These are phyloP conservation scores for Strix occidentalis DNA, from an alignment of 2,797 vertebrate genomes.

Conservation along the genomic window DNA sequence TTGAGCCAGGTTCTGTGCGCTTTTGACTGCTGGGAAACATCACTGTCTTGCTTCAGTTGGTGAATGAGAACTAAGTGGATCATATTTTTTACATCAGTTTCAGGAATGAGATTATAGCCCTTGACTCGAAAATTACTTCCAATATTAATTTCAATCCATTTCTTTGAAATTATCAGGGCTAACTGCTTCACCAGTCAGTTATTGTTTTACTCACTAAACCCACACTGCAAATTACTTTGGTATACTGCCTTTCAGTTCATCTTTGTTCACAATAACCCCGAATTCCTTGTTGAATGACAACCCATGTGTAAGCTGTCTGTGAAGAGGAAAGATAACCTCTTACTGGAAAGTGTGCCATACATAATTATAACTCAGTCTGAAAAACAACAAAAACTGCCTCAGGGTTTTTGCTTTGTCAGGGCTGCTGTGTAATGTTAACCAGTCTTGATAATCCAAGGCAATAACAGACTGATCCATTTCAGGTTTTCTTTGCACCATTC, in stretches of 20 bases:
- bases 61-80: background rate
- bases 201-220: background rate
- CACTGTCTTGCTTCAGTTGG: background rate
- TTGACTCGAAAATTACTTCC: background rate
- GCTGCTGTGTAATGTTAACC: background rate
- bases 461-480: background rate
- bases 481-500: background rate
- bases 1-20: background rate
- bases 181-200: background rate
- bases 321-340: background rate
- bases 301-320: background rate
- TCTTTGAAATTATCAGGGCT: background rate
- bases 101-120: background rate
- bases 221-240: background rate
- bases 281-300: slow-evolving; percentile 17
- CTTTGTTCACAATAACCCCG: background rate
- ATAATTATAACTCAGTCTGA: slow-evolving; percentile 16
- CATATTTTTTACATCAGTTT: background rate
- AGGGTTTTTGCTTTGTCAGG: background rate
- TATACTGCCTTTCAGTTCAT: background rate
- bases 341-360: slow-evolving; percentile 21
- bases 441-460: background rate
- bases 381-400: background rate
- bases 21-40: background rate
- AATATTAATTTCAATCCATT: background rate